Evolutionary conservation across 1,140 invertebrate species (phyloP), one percentile per base, ranked within the genome.

Genomic region (Vanessa tameamea): DNA sequence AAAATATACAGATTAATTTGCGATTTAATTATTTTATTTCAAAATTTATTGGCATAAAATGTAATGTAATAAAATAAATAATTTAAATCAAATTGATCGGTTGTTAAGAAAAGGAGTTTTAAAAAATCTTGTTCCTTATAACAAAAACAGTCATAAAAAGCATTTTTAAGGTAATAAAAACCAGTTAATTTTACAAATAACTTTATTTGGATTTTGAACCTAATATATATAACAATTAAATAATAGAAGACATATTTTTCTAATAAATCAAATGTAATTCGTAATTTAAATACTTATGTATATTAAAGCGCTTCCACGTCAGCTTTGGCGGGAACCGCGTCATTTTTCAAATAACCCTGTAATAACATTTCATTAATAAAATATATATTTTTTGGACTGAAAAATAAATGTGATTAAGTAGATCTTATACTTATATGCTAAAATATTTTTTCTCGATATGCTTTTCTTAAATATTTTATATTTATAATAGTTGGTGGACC

Each of bases 331-430:
- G 80, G 72, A 15, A 78, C 66, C n/a, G 80, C 47, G 61, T 91
- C 87, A 48, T 73, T 82, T 75, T 91, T 91, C 37, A 87, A 80
- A 61, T 85, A 89, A 55, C 83, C 80, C 89, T 91, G 87, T 47
- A 78, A 81, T 31, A 78, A 80, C 63, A 68, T 43, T 31, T 31
- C 1, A 55, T 11, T 55, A 11, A 20, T 16, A 55, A 55, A 20
- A 20, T 16, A 55, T 55, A 20, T 55, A 15, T 13, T 0, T 2
- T 50, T 1, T n/a, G 4, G 3, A 50, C 48, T 50, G 13, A 15
- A 50, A n/a, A 15, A n/a, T 15, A 50, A 50, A 50, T 7, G 48
- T 7, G 48, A 12, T 48, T 13, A 13, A 1, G 47, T 13, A 8
- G 2, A 8, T 8, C 47, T 13, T 47, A 47, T 47, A 20, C 20